A percentile compares a stretch with the other conserved stretches of the same genome.
Conservation (phyloP, 2,113 vertebrate genomes). For the Numida meleagris region DNA sequence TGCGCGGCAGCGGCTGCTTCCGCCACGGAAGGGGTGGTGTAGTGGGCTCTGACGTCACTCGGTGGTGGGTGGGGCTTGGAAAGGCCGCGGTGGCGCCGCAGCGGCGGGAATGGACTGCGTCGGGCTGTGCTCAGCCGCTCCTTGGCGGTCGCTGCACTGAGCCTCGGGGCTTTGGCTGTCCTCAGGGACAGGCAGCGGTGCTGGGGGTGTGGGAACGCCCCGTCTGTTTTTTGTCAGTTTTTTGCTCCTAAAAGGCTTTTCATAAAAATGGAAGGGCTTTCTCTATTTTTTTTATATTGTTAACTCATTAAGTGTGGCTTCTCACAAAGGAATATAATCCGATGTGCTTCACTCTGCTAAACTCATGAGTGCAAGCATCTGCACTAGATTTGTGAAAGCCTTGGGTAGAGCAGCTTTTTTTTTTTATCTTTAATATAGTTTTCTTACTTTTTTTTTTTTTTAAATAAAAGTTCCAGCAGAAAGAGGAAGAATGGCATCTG, state of each 20-base stretch:
- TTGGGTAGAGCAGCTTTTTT: not conserved
- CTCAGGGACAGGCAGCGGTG: not conserved
- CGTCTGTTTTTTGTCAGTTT: not conserved
- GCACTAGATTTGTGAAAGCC: not conserved
- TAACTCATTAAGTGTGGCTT: not conserved
- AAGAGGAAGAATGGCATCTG: not conserved
- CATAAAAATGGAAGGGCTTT: not conserved
- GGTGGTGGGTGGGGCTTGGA: no score
- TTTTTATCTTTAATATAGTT: not conserved
- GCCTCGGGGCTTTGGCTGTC: no score
- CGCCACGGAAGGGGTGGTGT: not conserved
- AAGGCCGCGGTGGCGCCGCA: no score
- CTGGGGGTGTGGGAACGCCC: not conserved
- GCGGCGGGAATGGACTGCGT: not conserved
- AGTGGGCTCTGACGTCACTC: not conserved
- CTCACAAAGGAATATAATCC: not conserved
- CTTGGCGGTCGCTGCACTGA: no score
- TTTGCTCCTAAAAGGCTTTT: not conserved
- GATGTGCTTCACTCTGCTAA: not conserved
- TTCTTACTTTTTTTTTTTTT: not conserved
- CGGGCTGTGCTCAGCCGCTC: no score
- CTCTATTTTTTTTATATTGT: not conserved
- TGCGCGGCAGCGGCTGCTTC: not conserved
- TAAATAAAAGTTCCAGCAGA: not conserved
- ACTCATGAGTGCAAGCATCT: not conserved